Conservation (phyloP, 2,888 invertebrate species). For the Lasioglossum zephyrum region DNA sequence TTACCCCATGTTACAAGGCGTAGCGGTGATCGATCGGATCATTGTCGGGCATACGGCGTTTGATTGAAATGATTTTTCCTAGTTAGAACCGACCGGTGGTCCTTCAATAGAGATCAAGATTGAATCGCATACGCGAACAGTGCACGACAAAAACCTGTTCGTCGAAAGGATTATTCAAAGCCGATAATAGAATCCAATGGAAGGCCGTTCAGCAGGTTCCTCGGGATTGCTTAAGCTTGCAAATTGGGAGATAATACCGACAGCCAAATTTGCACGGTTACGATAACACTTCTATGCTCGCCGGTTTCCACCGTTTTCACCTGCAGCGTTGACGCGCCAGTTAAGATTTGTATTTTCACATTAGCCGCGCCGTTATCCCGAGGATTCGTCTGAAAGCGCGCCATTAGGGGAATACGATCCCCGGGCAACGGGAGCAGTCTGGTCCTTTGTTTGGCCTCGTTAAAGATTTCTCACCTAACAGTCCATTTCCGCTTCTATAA, state of each 20-base stretch:
- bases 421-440: not conserved
- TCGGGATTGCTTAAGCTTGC: not conserved
- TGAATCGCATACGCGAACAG: not conserved
- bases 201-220: not conserved
- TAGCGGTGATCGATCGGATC: slow-evolving; percentile 20
- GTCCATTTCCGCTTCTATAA: slow-evolving; percentile 15
- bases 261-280: not conserved
- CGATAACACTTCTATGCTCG: not conserved
- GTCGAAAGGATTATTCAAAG: not conserved
- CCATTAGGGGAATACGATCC: slow-evolving; percentile 18
- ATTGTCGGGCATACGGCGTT: not conserved
- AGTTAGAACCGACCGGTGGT: not conserved
- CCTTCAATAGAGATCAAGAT: not conserved
- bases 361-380: slow-evolving; percentile 15
- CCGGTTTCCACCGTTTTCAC: not conserved
- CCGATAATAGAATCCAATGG: not conserved
- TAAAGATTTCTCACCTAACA: slow-evolving; percentile 26
- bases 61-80: slow-evolving; percentile 16
- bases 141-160: not conserved
- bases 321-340: not conserved
- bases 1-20: slow-evolving; percentile 21
- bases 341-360: slow-evolving; percentile 21
- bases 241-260: slow-evolving; percentile 9
- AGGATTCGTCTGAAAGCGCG: slow-evolving; percentile 19
- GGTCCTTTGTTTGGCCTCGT: slow-evolving; percentile 11